phyloP scores from a whole-genome alignment of 2,888 invertebrate species.

The Troglohyphantes excavatus region DNA sequence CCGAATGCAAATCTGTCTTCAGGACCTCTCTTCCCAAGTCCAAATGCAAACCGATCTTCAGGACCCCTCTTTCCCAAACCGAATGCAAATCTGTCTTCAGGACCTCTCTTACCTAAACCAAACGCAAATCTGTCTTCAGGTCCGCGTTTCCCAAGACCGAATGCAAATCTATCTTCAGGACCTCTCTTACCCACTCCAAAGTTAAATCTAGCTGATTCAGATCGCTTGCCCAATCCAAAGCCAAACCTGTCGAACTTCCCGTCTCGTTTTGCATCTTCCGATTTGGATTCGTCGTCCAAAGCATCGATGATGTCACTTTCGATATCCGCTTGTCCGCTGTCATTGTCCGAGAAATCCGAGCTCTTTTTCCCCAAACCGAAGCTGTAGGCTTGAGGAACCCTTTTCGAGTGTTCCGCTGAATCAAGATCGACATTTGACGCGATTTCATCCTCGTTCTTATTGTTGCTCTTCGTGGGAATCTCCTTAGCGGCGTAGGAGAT shows the following conservation, averaged over 20 bases:
- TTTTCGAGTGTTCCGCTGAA: constrained; percentile 48
- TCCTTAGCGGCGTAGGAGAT: constrained; percentile 29
- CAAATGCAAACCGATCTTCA: constrained; percentile 72
- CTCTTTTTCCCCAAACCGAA: constrained; percentile 79
- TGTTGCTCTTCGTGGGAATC: constrained; percentile 67
- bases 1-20: constrained; percentile 76
- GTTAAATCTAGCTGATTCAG: constrained; percentile 40
- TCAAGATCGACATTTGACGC: constrained; percentile 23
- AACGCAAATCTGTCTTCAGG: constrained; percentile 65
- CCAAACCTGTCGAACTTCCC: constrained; percentile 65
- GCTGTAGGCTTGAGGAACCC: constrained; percentile 71
- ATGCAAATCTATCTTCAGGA: constrained; percentile 34
- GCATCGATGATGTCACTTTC: constrained; percentile 27
- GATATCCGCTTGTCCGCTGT: background rate
- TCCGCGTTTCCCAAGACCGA: constrained; percentile 61
- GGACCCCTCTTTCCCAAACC: constrained; percentile 66
- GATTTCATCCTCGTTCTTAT: constrained; percentile 48
- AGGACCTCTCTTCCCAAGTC: constrained; percentile 66
- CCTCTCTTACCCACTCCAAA: constrained; percentile 76
- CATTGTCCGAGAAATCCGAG: background rate
- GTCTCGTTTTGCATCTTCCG: constrained; percentile 44
- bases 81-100: constrained; percentile 72
- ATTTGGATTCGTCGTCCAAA: constrained; percentile 25
- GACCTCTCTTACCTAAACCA: constrained; percentile 64
- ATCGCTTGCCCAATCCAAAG: constrained; percentile 65